A percentile compares a stretch with the other conserved stretches of the same genome.
Evolutionary conservation across 1,140 invertebrate genomes (phyloP).

Genomic region (Pseudomyrmex gracilis): DNA sequence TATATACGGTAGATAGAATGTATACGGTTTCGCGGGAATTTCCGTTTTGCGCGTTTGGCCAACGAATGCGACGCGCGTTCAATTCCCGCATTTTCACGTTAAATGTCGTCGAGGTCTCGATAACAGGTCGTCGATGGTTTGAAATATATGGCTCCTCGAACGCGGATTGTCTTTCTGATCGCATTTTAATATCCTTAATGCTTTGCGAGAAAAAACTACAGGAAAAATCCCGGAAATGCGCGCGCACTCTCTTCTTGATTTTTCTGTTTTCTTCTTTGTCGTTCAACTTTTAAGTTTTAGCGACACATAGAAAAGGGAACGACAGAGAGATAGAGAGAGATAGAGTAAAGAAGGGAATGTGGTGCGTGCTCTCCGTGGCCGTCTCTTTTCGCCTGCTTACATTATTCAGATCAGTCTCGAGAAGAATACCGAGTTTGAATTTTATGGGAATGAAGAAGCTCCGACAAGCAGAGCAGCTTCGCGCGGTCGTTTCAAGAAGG

Average conservation of each 20-base stretch:
- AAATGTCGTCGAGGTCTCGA: constrained; percentile 53
- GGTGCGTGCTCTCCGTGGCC: constrained; percentile 52
- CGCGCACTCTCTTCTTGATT: background rate
- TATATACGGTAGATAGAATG: too few relatives aligned
- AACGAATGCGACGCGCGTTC: background rate
- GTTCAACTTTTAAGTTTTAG: constrained; percentile 60
- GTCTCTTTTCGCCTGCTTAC: constrained; percentile 59
- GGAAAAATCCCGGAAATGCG: constrained; percentile 43
- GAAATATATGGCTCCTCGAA: constrained; percentile 1
- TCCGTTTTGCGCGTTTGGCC: background rate
- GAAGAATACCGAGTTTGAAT: constrained; percentile 76
- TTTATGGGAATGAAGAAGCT: constrained; percentile 73
- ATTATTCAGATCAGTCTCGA: constrained; percentile 78
- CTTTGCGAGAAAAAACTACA: background rate
- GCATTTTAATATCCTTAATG: constrained; percentile 65
- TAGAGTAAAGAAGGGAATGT: constrained; percentile 3
- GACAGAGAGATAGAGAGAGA: too few relatives aligned
- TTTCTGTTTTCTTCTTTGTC: background rate
- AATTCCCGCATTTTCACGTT: constrained; percentile 40
- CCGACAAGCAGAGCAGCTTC: constrained; percentile 45
- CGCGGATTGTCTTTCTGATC: constrained; percentile 18
- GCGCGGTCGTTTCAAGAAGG: background rate
- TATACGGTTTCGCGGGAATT: background rate
- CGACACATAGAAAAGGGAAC: constrained; percentile 1
- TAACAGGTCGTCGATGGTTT: constrained; percentile 47